A percentile compares a stretch with the other conserved stretches of the same genome.
Conservation (phyloP, 23 tunicate species). For the Trididemnum nubilum region DNA sequence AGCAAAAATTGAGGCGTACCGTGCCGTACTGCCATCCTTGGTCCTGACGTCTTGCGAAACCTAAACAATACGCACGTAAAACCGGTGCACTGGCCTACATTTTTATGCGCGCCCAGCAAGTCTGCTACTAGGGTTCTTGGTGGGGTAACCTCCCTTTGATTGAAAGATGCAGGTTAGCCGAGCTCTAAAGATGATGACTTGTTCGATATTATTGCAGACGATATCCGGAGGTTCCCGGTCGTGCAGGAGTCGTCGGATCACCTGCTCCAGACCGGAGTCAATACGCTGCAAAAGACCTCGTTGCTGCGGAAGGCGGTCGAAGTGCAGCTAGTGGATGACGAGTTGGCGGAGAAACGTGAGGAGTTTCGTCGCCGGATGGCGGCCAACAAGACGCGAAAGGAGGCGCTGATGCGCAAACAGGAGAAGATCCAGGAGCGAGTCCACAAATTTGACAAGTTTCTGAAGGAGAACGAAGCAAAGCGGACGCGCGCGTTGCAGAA, state of each 20-base stretch:
- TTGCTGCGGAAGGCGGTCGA: constrained; percentile 84
- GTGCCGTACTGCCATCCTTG: too few species aligned
- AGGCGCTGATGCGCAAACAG: constrained; percentile 49
- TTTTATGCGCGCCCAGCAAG: too few species aligned
- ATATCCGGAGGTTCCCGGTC: constrained; percentile 74
- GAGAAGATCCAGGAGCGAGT: constrained; percentile 87
- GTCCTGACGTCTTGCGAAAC: too few species aligned
- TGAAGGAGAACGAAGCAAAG: constrained; percentile 90
- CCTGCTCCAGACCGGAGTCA: constrained; percentile 69
- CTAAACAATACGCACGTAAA: too few species aligned
- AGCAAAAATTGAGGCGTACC: too few species aligned
- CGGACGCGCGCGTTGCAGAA: constrained; percentile 69
- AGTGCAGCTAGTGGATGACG: constrained; percentile 65
- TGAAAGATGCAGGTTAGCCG: too few species aligned
- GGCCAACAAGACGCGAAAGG: constrained; percentile 60
- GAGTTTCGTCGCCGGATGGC: constrained; percentile 69
- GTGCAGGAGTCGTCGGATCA: constrained; percentile 86
- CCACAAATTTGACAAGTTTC: constrained; percentile 61
- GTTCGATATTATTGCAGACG: constrained; percentile 44
- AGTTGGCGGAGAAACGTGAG: constrained; percentile 73
- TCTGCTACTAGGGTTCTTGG: too few species aligned
- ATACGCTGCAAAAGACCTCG: constrained; percentile 86
- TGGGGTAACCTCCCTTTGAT: too few species aligned
- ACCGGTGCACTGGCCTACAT: too few species aligned
- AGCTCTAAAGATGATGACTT: too few species aligned